Conservation (phyloP, 1,140 invertebrate genomes). For the Mya arenaria region DNA sequence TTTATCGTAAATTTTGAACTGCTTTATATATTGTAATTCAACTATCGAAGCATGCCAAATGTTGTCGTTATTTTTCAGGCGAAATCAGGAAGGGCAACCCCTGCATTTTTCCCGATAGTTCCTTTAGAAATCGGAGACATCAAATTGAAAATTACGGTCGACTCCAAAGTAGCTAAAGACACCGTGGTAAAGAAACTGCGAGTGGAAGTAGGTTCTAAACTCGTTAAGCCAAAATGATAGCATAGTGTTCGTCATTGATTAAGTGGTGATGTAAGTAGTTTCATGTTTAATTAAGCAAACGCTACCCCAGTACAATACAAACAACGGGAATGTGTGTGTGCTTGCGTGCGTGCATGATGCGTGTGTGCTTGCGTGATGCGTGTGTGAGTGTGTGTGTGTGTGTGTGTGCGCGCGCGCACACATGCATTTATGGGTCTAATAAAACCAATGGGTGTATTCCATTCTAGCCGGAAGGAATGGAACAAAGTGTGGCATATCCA, state of each 20-base stretch:
- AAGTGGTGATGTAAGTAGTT: too few relatives aligned
- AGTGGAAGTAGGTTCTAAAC: constrained; percentile 2
- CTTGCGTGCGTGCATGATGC: too few relatives aligned
- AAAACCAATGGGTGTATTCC: neutral
- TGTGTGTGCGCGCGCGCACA: too few relatives aligned
- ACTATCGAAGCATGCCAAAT: neutral
- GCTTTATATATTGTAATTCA: neutral
- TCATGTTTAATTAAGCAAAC: too few relatives aligned
- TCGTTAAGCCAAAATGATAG: too few relatives aligned
- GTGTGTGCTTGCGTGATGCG: too few relatives aligned
- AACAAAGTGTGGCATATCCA: neutral
- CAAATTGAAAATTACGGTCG: neutral
- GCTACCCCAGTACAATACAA: too few relatives aligned
- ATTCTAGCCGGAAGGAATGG: neutral
- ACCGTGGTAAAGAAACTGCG: neutral
- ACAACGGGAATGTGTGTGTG: too few relatives aligned
- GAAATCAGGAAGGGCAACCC: neutral
- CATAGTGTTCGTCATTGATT: too few relatives aligned
- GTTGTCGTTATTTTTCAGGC: neutral
- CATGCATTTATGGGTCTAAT: neutral
- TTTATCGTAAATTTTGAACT: too few relatives aligned
- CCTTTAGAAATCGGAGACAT: neutral
- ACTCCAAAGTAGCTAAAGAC: neutral
- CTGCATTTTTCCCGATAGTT: neutral
- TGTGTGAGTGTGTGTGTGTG: too few relatives aligned